Percentiles rank a stretch among this genome's conserved stretches.
Evolutionary conservation across 2,888 invertebrate species (phyloP).

Genomic region (Miltochrista miniata): DNA sequence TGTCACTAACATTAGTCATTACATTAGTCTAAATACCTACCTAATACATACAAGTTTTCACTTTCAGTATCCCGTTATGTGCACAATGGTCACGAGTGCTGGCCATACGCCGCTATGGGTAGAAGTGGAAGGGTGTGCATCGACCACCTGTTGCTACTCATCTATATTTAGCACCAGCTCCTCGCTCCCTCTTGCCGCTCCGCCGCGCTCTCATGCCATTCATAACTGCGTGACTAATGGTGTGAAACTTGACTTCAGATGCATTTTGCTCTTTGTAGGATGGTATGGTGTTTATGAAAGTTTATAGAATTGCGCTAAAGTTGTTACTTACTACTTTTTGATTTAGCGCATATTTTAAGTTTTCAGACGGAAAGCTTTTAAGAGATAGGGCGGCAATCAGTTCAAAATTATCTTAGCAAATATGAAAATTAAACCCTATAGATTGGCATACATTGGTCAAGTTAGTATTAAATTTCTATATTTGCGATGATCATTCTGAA

Average conservation of each 20-base stretch:
- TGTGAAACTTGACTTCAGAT: conserved; percentile 55
- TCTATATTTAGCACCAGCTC: conserved; percentile 67
- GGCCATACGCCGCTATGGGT: conserved; percentile 40
- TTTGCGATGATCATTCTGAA: too few relatives aligned
- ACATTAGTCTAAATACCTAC: too few relatives aligned
- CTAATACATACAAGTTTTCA: conserved; percentile 31
- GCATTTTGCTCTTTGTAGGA: conserved; percentile 28
- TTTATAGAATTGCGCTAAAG: too few relatives aligned
- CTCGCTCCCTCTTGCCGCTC: conserved; percentile 21
- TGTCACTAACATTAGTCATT: too few relatives aligned
- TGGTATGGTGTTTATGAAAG: conserved; percentile 16
- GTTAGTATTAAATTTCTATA: too few relatives aligned
- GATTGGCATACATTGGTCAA: too few relatives aligned
- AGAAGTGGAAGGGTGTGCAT: conserved; percentile 56
- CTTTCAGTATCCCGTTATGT: conserved; percentile 32
- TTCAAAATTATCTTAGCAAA: too few relatives aligned
- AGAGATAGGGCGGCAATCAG: too few relatives aligned
- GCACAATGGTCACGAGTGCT: conserved; percentile 26
- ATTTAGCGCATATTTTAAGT: too few relatives aligned
- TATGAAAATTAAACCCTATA: too few relatives aligned
- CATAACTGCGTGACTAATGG: conserved; percentile 78
- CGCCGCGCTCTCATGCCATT: conserved; percentile 59
- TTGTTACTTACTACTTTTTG: too few relatives aligned
- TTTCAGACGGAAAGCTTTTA: too few relatives aligned
- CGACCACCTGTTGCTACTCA: conserved; percentile 72